Percentiles rank a stretch among this genome's conserved stretches.
Evolutionary conservation across 2,888 invertebrate species (phyloP).

Genomic region (Dynastes hyllus): DNA sequence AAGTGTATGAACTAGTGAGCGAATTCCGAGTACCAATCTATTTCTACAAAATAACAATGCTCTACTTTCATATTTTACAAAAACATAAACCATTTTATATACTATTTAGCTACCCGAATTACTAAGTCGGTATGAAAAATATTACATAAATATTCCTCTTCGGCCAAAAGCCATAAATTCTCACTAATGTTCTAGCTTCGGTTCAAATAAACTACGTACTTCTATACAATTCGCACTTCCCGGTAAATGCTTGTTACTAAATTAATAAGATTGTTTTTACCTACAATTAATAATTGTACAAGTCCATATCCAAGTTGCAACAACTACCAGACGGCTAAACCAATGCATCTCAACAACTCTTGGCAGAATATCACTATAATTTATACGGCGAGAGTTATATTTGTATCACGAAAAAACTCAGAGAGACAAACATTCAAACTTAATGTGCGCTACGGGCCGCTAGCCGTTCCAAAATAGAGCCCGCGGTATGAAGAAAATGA

Average conservation of each 20-base stretch:
- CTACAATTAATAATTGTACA: constrained; percentile 18
- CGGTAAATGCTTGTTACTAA: background rate
- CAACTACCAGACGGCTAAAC: background rate
- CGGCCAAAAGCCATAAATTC: constrained; percentile 17
- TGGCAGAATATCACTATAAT: constrained; percentile 51
- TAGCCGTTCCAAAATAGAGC: constrained; percentile 57
- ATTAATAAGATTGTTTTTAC: background rate
- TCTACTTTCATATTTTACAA: background rate
- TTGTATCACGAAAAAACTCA: constrained; percentile 46
- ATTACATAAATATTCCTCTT: constrained; percentile 1
- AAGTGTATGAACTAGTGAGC: no score
- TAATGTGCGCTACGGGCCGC: constrained; percentile 50
- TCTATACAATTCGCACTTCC: no score
- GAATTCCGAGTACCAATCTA: no score
- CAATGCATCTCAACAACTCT: constrained; percentile 19
- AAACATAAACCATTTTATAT: background rate
- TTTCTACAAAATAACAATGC: no score
- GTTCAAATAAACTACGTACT: background rate
- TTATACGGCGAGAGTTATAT: constrained; percentile 50
- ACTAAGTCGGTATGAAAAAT: background rate
- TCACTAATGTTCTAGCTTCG: background rate
- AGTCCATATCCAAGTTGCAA: background rate
- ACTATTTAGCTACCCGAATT: background rate
- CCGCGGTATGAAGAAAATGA: constrained; percentile 53
- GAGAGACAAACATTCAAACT: constrained; percentile 54